phyloP scores from a whole-genome alignment of 2,113 vertebrate genomes.

The Gavia stellata region DNA sequence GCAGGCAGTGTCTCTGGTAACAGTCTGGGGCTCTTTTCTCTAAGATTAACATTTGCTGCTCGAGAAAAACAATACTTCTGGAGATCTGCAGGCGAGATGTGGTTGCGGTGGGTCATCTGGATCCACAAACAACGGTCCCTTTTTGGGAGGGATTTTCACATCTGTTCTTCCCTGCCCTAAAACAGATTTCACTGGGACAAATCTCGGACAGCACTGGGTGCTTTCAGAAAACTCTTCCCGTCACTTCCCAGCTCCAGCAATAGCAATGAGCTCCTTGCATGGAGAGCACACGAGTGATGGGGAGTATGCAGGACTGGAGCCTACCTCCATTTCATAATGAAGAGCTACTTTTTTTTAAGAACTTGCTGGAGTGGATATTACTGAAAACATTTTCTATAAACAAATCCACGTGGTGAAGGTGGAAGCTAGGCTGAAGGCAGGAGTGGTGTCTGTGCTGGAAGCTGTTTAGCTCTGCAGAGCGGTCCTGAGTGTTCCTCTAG shows the following conservation, averaged over 20 bases:
- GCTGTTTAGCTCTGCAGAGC: background rate
- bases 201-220: background rate
- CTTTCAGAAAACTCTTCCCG: background rate
- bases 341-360: background rate
- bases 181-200: background rate
- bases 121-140: background rate
- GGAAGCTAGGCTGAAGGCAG: background rate
- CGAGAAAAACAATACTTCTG: background rate
- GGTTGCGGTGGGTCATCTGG: background rate
- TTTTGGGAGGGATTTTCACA: conserved; percentile 14
- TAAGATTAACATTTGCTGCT: background rate
- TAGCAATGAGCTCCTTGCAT: background rate
- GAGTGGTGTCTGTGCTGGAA: background rate
- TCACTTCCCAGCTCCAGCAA: background rate
- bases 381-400: background rate
- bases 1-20: background rate
- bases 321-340: background rate
- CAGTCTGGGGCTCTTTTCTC: background rate
- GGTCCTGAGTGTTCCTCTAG: background rate
- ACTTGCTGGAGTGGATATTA: background rate
- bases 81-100: background rate
- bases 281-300: accelerated
- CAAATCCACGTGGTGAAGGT: background rate
- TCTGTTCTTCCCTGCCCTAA: background rate
- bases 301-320: background rate